Percentiles rank a stretch among this genome's conserved stretches.
Evolutionary conservation across 2,113 vertebrate species (phyloP).

Genomic region (Salvelinus namaycush): DNA sequence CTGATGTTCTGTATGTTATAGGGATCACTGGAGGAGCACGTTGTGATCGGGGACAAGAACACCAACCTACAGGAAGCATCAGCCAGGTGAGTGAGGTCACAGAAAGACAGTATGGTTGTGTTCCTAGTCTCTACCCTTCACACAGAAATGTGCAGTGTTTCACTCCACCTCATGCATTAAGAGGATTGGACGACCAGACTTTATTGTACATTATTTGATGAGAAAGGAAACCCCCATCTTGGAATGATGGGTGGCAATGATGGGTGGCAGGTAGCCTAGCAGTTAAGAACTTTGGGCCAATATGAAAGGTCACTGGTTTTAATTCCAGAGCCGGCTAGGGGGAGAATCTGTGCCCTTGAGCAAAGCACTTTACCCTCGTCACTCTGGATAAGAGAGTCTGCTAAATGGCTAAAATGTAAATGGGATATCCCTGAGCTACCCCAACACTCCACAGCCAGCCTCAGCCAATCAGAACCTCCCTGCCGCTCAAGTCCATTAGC

Average conservation of each 20-base stretch:
- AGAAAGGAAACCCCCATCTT: constrained; percentile 5
- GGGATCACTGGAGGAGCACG: constrained; percentile 77
- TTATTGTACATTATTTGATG: no score
- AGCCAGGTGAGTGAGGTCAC: constrained; percentile 74
- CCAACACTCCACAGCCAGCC: constrained; percentile 13
- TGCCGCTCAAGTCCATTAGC: constrained; percentile 42
- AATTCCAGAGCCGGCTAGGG: no score
- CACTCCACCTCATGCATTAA: background rate
- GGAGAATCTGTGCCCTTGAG: no score
- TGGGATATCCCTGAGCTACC: constrained; percentile 38
- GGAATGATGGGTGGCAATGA: background rate
- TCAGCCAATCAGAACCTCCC: constrained; percentile 41
- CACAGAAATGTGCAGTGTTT: background rate
- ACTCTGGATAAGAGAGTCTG: no score
- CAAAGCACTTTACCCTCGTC: no score
- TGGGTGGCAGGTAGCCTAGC: no score
- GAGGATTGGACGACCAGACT: no score
- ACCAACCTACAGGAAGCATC: constrained; percentile 77
- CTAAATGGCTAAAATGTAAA: no score
- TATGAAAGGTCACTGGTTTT: no score
- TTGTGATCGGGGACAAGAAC: constrained; percentile 75
- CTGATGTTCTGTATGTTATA: constrained; percentile 43
- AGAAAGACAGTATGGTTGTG: background rate
- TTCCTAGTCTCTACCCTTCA: no score
- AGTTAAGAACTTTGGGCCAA: no score